These are phyloP conservation scores for Neodon shergylaensis DNA, from an alignment of 2,113 vertebrate species.

Conservation along the genomic window DNA sequence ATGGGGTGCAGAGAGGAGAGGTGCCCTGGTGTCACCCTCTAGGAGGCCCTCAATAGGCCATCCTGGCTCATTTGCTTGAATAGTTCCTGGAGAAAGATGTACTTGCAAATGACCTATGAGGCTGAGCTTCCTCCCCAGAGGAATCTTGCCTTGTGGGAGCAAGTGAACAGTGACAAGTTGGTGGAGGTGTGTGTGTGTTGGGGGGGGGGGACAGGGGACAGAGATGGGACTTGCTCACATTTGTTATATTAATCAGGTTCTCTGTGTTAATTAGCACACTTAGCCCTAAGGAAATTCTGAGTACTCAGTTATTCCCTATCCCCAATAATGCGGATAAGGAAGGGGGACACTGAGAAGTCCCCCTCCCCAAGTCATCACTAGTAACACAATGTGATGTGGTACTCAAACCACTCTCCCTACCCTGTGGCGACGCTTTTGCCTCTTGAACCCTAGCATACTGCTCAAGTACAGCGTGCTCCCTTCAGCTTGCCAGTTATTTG, in stretches of 20 bases:
- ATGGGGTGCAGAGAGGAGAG: neutral
- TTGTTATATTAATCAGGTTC: neutral
- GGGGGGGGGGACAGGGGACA: no score
- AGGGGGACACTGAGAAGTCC: neutral
- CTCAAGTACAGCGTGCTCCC: rapidly evolving
- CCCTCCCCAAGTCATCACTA: neutral
- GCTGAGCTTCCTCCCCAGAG: neutral
- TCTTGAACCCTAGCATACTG: rapidly evolving
- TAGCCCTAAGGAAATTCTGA: neutral
- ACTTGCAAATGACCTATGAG: neutral
- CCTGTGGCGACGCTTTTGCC: no score
- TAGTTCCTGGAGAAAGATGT: neutral
- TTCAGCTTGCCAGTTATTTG: neutral
- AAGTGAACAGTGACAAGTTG: neutral
- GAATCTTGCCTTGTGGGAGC: neutral
- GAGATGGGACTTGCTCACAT: neutral
- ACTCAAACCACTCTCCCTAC: neutral
- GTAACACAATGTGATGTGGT: neutral
- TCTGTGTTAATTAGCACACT: neutral
- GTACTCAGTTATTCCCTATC: neutral
- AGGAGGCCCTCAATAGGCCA: neutral
- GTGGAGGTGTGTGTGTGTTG: no score
- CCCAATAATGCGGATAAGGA: neutral
- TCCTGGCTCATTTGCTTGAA: neutral
- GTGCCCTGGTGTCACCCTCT: neutral